Conservation (phyloP, 2,797 vertebrate genomes). For the Kryptolebias ocellatus region DNA sequence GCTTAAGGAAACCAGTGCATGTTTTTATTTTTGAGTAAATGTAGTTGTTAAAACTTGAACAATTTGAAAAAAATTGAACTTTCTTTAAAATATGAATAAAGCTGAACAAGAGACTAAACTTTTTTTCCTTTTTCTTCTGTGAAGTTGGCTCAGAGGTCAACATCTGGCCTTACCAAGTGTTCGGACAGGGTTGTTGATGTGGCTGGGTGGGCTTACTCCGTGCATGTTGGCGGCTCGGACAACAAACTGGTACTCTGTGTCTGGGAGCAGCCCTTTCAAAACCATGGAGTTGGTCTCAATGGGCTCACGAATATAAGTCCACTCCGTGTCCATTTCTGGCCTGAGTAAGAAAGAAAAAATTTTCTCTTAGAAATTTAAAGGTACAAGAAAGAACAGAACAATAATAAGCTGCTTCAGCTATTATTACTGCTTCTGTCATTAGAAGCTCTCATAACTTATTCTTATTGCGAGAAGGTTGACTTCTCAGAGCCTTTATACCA, state of each 20-base stretch:
- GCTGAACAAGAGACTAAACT: not conserved
- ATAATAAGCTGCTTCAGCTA: not conserved
- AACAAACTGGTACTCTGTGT: conserved; percentile 92
- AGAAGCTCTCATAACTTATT: no score
- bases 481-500: not conserved
- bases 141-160: conserved; percentile 6
- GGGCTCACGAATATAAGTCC: conserved; percentile 90
- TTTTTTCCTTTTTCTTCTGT: not conserved
- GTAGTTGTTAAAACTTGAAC: no score
- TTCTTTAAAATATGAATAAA: conserved; percentile 32
- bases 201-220: conserved; percentile 86
- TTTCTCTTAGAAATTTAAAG: not conserved
- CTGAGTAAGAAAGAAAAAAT: conserved; percentile 67
- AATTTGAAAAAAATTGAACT: not conserved
- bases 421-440: no score
- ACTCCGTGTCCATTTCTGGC: conserved; percentile 91
- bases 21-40: no score
- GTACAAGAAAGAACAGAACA: not conserved
- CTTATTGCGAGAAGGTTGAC: no score
- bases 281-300: conserved; percentile 93
- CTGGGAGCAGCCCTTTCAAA: conserved; percentile 89
- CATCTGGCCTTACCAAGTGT: conserved; percentile 86
- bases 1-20: no score
- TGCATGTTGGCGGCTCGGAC: conserved; percentile 87
- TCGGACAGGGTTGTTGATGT: conserved; percentile 81